Base-by-base conservation (phyloP, 2,888 invertebrate species). In the Polia nebulosa region DNA sequence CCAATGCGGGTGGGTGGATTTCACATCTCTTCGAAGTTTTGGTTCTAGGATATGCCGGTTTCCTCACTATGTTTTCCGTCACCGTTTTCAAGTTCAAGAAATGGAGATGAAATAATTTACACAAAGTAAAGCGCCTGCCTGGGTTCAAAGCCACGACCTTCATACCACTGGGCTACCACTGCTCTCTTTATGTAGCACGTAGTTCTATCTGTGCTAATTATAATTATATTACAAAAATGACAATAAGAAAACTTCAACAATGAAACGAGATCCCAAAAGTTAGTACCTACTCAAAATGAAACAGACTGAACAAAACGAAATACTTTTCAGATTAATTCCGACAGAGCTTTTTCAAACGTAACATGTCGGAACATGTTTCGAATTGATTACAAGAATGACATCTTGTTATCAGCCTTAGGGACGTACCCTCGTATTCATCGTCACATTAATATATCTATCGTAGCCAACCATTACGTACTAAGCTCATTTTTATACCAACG, bases 401-500 rank as follows among this genome's bases (percentile, higher is more conserved):
- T 67, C 66, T 67, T 65, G 60, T 67, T 62, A 58, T 29, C 29
- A 65, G 64, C 20, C n/a, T 20, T 67, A 68, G 39, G 58, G 62
- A 20, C 27, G n/a, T 70, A 72, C 27, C 39, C 36, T 22, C 32
- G 6, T 32, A 55, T 27, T 57, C 55, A 58, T 60, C 17, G 34
- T 32, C 58, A 41, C 51, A 73, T 77, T 64, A 71, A 81, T 70
- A 62, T 41, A 36, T 60, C 32, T 66, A 55, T 62, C 56, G 52
- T 61, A 73, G 57, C 27, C 49, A 47, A 51, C 61, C 58, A 76
- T 75, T 72, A 60, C 45, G 22, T 66, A 74, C 64, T 70, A 75
- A 74, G 44, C 64, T 67, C 74, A 77, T 80, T 87, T 70, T 86
- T 83, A 85, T 82, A 78, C 63, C 81, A 56, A 47, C 29, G 44